A percentile compares a stretch with the other conserved stretches of the same genome.
phyloP scores from a whole-genome alignment of 2,797 vertebrate species.

The Pyrocephalus nanus region DNA sequence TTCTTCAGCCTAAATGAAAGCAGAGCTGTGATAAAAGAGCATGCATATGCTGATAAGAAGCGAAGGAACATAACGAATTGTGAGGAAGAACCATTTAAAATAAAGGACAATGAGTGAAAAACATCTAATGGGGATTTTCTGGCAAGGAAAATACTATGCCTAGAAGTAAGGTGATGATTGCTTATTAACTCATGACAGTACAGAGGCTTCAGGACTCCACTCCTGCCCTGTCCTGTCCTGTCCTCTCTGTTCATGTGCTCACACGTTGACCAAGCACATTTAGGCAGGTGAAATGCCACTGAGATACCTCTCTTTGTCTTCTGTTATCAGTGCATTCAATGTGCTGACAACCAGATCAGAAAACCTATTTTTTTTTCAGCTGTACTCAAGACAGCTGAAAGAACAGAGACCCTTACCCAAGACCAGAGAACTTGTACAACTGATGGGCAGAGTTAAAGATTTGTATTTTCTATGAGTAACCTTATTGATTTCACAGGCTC shows the following conservation, averaged over 20 bases:
- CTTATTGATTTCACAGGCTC: background rate
- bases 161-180: background rate
- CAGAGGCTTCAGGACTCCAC: background rate
- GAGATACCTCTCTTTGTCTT: too few relatives aligned
- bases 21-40: background rate
- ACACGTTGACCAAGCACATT: background rate
- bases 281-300: background rate
- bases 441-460: background rate
- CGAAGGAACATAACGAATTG: background rate
- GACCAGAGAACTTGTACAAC: background rate
- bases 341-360: background rate
- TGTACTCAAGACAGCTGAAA: background rate
- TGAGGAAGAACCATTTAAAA: background rate
- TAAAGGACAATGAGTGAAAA: background rate
- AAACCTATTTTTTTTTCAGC: background rate
- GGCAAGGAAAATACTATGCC: background rate
- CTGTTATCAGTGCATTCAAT: background rate
- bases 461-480: background rate
- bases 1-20: background rate
- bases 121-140: background rate
- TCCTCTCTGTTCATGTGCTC: too few relatives aligned
- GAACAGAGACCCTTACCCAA: background rate
- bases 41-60: background rate
- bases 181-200: background rate
- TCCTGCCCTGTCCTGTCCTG: background rate